Evolutionary conservation across 2,797 vertebrate genomes (phyloP), one percentile per base, ranked within the genome.

Genomic region (Microchirus variegatus): DNA sequence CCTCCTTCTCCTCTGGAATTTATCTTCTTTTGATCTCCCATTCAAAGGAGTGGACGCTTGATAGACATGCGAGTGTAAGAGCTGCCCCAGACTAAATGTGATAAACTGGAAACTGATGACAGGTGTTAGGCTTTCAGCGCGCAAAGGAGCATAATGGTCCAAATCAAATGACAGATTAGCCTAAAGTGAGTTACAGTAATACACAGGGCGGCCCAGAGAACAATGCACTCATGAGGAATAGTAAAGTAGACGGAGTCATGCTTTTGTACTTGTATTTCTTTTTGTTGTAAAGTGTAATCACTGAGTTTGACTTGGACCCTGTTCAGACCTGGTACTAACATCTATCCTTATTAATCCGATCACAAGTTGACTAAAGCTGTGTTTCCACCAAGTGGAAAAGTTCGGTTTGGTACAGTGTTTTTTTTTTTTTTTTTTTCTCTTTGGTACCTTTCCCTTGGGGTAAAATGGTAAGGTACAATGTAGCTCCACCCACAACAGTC

Each of bases 11-110:
- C 88, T 92, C 85, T 93, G 94, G 93, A 95, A 95, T 95, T 92
- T 91, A 93, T 94, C 93, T 92, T 91, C 93, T 94, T 96, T 95
- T 97, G 94, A 98, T 97, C 94, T 95, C 85, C 90, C 92, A 94
- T 94, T 95, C 93, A 95, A 94, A 96, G 92, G 92, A 93, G 90
- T 85, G 91, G 92, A 68, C 46, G 91, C 93, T 91, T 95, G 95
- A 95, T 93, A 93, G 94, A 96, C 92, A 90, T 87, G 88, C 91
- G 87, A 93, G 91, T 92, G 91, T 93, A 93, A 94, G 93, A 95
- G 92, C 69, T 57, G 92, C 95, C 93, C 91, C 91, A 94, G 94
- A 94, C 93, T 86, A 91, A 92, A 84, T 88, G 88, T 92, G 94
- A 95, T 95, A 93, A 95, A 94, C 93, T 92, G 92, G 89, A 92